Conservation (phyloP, 2,888 invertebrate genomes). For the Synanthedon formicaeformis region DNA sequence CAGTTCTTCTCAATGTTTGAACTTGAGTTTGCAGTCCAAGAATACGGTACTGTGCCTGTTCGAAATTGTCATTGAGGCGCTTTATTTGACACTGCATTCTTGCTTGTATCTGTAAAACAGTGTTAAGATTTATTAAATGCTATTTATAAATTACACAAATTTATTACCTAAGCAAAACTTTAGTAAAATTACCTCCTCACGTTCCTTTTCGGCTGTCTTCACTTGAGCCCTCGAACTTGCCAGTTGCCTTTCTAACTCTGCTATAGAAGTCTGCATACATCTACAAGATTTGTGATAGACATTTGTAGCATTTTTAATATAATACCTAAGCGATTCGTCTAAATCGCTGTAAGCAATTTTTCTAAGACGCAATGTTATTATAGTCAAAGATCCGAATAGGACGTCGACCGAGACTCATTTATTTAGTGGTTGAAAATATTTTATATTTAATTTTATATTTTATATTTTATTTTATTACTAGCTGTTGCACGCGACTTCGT, state of each 20-base stretch:
- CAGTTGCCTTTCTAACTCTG: conserved; percentile 76
- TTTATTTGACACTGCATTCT: conserved; percentile 80
- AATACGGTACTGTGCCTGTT: conserved; percentile 76
- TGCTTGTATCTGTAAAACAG: conserved; percentile 59
- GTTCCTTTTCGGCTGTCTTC: conserved; percentile 74
- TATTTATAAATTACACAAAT: conserved; percentile 8
- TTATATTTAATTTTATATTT: no score
- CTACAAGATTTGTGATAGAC: conserved; percentile 14
- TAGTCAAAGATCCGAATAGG: no score
- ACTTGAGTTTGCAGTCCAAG: conserved; percentile 75
- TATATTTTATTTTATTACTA: no score
- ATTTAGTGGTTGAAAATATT: no score
- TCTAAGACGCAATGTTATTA: background rate
- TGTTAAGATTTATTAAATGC: no score
- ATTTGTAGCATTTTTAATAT: background rate
- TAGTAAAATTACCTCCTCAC: conserved; percentile 64
- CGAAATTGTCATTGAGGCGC: conserved; percentile 77
- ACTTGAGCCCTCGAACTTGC: conserved; percentile 75
- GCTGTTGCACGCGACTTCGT: no score
- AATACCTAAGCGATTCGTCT: background rate
- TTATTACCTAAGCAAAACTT: background rate
- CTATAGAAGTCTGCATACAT: conserved; percentile 75
- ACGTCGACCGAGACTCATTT: no score
- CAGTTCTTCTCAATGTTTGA: conserved; percentile 67
- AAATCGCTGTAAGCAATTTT: background rate